Evolutionary conservation across 2,797 vertebrate species (phyloP), one percentile per base, ranked within the genome.

Genomic region (Acipenser transmontanus): DNA sequence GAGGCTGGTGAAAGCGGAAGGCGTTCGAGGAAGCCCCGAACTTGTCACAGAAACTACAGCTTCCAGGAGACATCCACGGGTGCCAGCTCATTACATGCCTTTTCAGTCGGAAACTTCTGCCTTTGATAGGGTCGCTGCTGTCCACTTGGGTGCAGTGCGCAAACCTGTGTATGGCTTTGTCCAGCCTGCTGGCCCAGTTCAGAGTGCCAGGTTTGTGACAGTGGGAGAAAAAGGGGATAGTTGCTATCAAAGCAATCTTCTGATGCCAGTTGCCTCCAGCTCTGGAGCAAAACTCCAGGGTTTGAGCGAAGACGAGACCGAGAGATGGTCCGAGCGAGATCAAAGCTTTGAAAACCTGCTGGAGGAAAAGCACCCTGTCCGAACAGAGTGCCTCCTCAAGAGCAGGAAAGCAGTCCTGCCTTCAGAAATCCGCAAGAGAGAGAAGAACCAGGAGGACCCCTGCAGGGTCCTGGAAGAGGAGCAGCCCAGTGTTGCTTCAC

Each of bases 1-100:
- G 82, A 94, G 92, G 84, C 79, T 94, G 83, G 88, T 91, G 85
- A 93, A 82, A 80, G 93, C 95, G 74, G 93, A 93, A 76, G 88
- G 86, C 72, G 80, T 75, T 72, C 91, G 84, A 76, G 89, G 78
- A 82, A 92, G 84, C 78, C 89, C 89, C 51, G 93, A 95, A 77
- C 76, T 76, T 56, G 87, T 82, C 81, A 84, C 91, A 75, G 94
- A 96, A 77, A 77, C 79, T 61, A 69, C 89, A 60, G 81, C 81
- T 69, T 77, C 81, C 68, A 88, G 83, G 86, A 88, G 85, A 78
- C 86, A 81, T 49, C 83, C 78, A 17, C 77, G 87, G 67, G 77
- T 79, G 62, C 73, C 88, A 54, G 70, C 74, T 60, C 85, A 79
- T 70, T 83, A 80, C 78, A 71, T 80, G 65, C 71, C 87, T 74